Conservation (phyloP, 1,140 invertebrate genomes). For the Euwallacea similis region DNA sequence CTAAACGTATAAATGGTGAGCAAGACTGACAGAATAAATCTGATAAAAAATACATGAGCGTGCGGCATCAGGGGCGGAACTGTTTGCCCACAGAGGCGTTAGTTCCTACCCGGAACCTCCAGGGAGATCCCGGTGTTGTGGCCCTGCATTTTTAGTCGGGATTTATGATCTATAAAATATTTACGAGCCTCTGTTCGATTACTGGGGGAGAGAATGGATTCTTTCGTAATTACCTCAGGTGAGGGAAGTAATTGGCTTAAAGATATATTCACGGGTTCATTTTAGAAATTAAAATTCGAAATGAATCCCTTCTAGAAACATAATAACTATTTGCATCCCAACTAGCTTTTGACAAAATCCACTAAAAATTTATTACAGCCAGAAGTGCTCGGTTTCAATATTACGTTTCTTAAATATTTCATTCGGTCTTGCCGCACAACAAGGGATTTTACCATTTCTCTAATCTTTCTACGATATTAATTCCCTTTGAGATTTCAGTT, state of each 20-base stretch:
- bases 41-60: constrained; percentile 36
- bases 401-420: constrained; percentile 33
- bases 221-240: constrained; percentile 21
- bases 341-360: constrained; percentile 2
- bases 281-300: background rate
- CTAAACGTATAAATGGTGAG: constrained; percentile 26
- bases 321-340: no score
- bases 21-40: constrained; percentile 30
- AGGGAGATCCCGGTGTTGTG: constrained; percentile 27
- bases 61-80: constrained; percentile 30
- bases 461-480: constrained; percentile 35
- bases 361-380: constrained; percentile 25
- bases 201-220: constrained; percentile 7
- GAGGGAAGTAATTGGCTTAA: constrained; percentile 1
- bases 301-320: no score
- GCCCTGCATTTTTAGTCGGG: constrained; percentile 31
- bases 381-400: constrained; percentile 27
- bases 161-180: constrained; percentile 40
- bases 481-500: constrained; percentile 28
- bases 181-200: constrained; percentile 29
- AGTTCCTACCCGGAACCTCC: constrained; percentile 31
- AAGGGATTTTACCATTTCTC: constrained; percentile 31
- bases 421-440: constrained; percentile 27
- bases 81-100: constrained; percentile 38
- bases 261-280: background rate